Percentiles rank a stretch among this genome's conserved stretches.
Evolutionary conservation across 2,113 vertebrate species (phyloP).

Genomic region (Origma solitaria): DNA sequence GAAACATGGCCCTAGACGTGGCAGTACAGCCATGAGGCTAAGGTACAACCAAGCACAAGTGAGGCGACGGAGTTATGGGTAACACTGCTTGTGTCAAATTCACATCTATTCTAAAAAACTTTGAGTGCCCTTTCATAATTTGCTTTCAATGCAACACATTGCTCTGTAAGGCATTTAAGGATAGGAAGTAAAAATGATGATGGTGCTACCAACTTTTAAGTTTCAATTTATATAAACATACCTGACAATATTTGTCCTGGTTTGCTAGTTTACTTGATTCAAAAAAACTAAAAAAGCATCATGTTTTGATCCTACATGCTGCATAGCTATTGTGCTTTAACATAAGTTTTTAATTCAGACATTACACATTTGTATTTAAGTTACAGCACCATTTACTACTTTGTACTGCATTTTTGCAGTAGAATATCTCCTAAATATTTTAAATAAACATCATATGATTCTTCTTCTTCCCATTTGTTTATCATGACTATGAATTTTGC

Average conservation of each 20-base stretch:
- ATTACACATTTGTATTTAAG: background rate
- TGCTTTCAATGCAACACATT: background rate
- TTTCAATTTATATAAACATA: background rate
- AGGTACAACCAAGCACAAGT: background rate
- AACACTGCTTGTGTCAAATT: background rate
- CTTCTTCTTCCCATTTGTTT: background rate
- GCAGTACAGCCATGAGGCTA: background rate
- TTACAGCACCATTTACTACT: background rate
- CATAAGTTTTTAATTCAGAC: accelerated
- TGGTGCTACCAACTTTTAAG: background rate
- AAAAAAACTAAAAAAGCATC: background rate
- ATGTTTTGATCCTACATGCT: background rate
- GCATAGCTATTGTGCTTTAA: background rate
- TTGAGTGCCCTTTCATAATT: background rate
- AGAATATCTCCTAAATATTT: background rate
- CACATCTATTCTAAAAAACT: background rate
- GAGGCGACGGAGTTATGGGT: background rate
- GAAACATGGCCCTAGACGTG: background rate
- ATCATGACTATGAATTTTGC: background rate
- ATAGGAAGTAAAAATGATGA: background rate
- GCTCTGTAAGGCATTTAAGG: background rate
- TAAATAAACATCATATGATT: background rate
- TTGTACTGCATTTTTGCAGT: background rate
- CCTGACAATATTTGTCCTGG: background rate
- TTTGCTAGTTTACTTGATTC: background rate